Conservation (phyloP, 2,113 vertebrate genomes). For the Sterna hirundo region DNA sequence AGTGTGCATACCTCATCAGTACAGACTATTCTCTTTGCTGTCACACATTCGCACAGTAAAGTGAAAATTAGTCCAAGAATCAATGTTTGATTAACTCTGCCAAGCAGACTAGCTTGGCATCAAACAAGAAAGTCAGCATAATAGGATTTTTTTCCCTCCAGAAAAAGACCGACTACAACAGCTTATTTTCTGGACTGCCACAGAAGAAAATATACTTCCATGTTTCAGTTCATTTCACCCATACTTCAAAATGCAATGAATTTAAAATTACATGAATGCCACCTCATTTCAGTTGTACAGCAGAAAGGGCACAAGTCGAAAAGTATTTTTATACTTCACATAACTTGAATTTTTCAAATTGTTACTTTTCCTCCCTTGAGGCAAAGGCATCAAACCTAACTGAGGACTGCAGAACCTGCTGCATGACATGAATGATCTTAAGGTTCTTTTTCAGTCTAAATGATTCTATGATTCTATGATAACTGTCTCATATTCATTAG, state of each 20-base stretch:
- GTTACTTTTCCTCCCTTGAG: background rate
- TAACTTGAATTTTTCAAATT: background rate
- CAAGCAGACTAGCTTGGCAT: background rate
- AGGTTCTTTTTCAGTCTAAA: background rate
- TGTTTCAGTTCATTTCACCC: slow-evolving; percentile 27
- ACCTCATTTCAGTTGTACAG: background rate
- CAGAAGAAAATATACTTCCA: slow-evolving; percentile 16
- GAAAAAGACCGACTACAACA: background rate
- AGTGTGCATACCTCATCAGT: background rate
- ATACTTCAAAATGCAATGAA: slow-evolving; percentile 5
- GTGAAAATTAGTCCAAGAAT: slow-evolving; percentile 36
- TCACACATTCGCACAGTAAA: slow-evolving; percentile 10
- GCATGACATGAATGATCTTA: background rate
- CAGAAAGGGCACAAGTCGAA: slow-evolving; percentile 3
- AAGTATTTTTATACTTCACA: background rate
- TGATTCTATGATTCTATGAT: background rate
- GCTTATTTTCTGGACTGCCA: slow-evolving; percentile 1
- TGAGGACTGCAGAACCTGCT: background rate
- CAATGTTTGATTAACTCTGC: slow-evolving; percentile 53
- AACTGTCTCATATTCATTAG: background rate
- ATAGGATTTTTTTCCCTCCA: background rate
- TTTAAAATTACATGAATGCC: background rate
- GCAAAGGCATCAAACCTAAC: background rate
- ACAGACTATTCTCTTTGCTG: background rate
- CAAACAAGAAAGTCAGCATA: slow-evolving; percentile 25